A percentile compares a stretch with the other conserved stretches of the same genome.
phyloP scores from a whole-genome alignment of 2,113 vertebrate genomes.

The Sturnira hondurensis region DNA sequence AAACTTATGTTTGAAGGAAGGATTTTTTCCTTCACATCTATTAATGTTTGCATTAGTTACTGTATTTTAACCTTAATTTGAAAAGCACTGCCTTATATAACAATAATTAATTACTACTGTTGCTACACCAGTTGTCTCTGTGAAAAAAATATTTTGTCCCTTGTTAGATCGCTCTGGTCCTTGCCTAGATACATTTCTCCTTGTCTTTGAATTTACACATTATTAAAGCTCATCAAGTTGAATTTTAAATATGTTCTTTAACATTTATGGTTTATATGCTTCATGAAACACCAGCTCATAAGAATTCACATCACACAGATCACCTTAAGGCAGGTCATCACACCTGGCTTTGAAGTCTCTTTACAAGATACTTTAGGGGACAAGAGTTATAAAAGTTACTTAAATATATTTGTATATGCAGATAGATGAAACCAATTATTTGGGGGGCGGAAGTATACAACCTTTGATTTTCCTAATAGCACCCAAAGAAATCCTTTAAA shows the following conservation, averaged over 20 bases:
- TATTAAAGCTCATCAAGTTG: neutral
- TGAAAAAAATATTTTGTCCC: neutral
- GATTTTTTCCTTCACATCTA: neutral
- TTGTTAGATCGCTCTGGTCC: neutral
- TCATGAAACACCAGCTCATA: neutral
- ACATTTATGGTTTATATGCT: neutral
- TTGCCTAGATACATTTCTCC: neutral
- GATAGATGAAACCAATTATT: neutral
- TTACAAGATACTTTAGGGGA: neutral
- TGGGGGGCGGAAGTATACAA: neutral
- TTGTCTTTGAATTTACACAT: neutral
- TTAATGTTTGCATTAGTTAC: neutral
- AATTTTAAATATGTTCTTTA: neutral
- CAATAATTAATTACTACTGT: neutral
- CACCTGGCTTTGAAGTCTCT: neutral
- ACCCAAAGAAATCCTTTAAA: neutral
- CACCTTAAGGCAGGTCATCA: neutral
- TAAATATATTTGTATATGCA: neutral
- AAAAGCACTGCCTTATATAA: neutral
- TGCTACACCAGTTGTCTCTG: neutral
- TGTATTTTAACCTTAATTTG: neutral
- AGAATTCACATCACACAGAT: neutral
- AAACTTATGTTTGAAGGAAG: neutral
- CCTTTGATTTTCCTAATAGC: neutral
- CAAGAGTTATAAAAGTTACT: neutral